These are phyloP conservation scores for Polietes domitor DNA, from an alignment of 2,888 invertebrate genomes.

Conservation along the genomic window DNA sequence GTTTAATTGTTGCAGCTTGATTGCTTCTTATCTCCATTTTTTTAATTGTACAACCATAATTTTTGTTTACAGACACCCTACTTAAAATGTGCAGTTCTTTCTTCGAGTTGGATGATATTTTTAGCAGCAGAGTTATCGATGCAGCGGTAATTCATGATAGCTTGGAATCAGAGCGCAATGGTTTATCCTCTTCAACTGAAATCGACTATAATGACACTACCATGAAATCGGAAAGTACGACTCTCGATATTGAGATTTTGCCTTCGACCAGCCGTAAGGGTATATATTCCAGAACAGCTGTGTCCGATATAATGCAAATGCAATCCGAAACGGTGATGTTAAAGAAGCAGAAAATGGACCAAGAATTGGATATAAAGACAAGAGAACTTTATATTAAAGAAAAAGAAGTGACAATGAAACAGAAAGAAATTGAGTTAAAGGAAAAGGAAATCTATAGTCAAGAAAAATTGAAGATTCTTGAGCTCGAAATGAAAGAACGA, in stretches of 20 bases:
- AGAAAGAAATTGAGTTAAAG: background rate
- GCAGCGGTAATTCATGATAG: background rate
- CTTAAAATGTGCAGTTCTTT: background rate
- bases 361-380: background rate
- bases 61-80: background rate
- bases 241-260: background rate
- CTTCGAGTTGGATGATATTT: background rate
- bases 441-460: slow-evolving; percentile 1
- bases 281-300: background rate
- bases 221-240: background rate
- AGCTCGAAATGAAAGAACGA: slow-evolving; percentile 16
- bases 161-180: background rate
- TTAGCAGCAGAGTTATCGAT: background rate
- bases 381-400: slow-evolving; percentile 3
- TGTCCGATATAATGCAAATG: background rate
- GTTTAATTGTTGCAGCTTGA: background rate
- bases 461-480: background rate
- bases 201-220: background rate
- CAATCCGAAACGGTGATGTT: background rate
- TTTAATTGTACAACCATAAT: background rate
- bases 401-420: background rate
- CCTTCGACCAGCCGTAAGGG: background rate
- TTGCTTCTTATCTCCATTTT: background rate
- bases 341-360: background rate
- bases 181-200: background rate